Percentiles rank a stretch among this genome's conserved stretches.
Evolutionary conservation across 2,797 vertebrate genomes (phyloP).

Genomic region (Naso thynnoides): DNA sequence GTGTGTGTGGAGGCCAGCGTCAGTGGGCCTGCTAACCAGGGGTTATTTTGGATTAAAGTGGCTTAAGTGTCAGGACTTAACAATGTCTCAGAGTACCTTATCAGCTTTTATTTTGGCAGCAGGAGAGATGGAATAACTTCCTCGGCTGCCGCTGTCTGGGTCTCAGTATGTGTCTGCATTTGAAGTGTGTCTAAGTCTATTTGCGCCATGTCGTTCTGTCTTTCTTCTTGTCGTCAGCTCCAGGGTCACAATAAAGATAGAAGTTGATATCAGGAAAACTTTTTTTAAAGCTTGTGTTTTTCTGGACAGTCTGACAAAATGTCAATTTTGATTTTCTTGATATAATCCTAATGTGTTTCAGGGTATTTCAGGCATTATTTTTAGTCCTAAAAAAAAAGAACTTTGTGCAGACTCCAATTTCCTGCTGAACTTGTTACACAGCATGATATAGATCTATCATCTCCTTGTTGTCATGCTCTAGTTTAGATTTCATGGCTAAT

Average conservation of each 20-base stretch:
- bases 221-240: constrained; percentile 13
- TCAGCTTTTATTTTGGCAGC: constrained; percentile 66
- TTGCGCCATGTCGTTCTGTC: constrained; percentile 3
- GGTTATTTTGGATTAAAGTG: constrained; percentile 59
- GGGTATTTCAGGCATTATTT: not conserved
- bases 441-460: constrained; percentile 15
- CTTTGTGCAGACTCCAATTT: not conserved
- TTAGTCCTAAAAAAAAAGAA: not conserved
- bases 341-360: not conserved
- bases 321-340: not conserved
- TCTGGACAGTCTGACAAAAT: constrained; percentile 1
- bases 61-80: constrained; percentile 69
- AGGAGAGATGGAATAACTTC: constrained; percentile 50
- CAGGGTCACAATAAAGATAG: not conserved
- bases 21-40: constrained; percentile 16
- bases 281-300: not conserved
- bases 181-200: constrained; percentile 43
- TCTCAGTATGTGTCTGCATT: constrained; percentile 45
- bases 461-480: not conserved
- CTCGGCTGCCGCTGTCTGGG: constrained; percentile 24
- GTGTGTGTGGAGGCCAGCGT: constrained; percentile 21
- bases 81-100: constrained; percentile 49
- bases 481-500: not conserved
- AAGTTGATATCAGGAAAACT: not conserved
- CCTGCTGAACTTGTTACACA: not conserved